These are phyloP conservation scores for Procambarus virginalis DNA, from an alignment of 1,140 invertebrate species.

Conservation along the genomic window DNA sequence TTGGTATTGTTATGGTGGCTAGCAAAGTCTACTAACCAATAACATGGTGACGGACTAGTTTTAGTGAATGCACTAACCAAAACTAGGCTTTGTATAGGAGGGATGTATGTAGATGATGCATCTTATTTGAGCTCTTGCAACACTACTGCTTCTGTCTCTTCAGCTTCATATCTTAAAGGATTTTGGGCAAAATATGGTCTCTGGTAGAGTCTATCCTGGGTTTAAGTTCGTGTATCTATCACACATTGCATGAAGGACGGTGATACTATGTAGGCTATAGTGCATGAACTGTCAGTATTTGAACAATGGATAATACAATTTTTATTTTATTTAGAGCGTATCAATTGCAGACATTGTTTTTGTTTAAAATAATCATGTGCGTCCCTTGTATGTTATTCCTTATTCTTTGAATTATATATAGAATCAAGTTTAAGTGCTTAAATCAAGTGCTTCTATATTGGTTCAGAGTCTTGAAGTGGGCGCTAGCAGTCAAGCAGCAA, in stretches of 20 bases:
- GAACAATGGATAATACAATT: not conserved
- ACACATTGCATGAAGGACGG: slow-evolving; percentile 30
- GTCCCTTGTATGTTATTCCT: too few species aligned
- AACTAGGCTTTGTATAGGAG: not conserved
- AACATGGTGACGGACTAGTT: slow-evolving; percentile 33
- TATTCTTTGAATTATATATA: too few species aligned
- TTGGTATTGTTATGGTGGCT: slow-evolving; percentile 24
- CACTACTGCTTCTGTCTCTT: not conserved
- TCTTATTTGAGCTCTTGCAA: not conserved
- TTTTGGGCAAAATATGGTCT: not conserved
- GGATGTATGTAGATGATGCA: slow-evolving; percentile 33
- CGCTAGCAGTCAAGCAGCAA: too few species aligned
- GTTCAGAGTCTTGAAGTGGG: too few species aligned
- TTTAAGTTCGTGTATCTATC: slow-evolving; percentile 19
- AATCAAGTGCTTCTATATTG: too few species aligned
- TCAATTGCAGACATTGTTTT: too few species aligned
- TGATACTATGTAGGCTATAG: slow-evolving; percentile 9
- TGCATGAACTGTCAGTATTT: slow-evolving; percentile 29
- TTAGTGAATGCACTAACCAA: slow-evolving; percentile 40
- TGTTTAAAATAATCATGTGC: too few species aligned
- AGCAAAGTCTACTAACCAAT: slow-evolving; percentile 50
- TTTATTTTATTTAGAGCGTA: not conserved
- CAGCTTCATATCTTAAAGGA: not conserved
- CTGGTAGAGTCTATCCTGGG: slow-evolving; percentile 11
- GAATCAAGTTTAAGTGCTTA: too few species aligned